Base-by-base conservation (phyloP, 2,888 invertebrate genomes). In the Horisme vitalbata region DNA sequence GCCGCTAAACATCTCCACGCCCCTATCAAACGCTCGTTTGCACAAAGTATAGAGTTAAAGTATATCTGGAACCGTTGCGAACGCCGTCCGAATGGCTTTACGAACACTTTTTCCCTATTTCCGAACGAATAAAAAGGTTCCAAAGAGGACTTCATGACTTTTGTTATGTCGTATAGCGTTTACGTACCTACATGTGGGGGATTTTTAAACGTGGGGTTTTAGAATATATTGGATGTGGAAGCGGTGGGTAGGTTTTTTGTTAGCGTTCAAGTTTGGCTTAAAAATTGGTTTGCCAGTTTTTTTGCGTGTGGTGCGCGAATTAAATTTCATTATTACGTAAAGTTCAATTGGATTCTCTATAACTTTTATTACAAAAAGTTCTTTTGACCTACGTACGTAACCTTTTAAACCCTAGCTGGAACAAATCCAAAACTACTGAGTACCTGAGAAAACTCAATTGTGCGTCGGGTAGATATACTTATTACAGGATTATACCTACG, bases 11-110 rank as follows among this genome's bases (percentile, higher is more conserved):
- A 65, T 71, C 74, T 46, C 36, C 20, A 61, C 55, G 64, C 77
- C 76, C 79, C 74, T 82, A 84, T 87, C 83, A 86, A 84, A 84
- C 72, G 74, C 82, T 86, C 86, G 83, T 87, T 86, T 85, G 81
- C 79, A 76, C 79, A 80, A 83, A 82, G 81, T 81, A 84, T 80
- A 78, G 79, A 83, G 73, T 79, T 71, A 75, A 68, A 80, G 81
- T 82, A 77, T 80, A 81, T 81, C 76, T 74, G 65, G 67, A 70
- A 74, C 64, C 72, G 74, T 63, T 65, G 68, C 70, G 79, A 81
- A 83, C 78, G 74, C 65, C 75, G 72, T 65, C 75, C 68, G 73
- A 78, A 79, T 76, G 79, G 79, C 79, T 80, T 81, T 83, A 69
- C 75, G 81, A 82, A 83, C 82, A 82, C 82, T 84, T 80, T 82